Base-by-base conservation (phyloP, 2,113 vertebrate genomes). In the Centropus unirufus region DNA sequence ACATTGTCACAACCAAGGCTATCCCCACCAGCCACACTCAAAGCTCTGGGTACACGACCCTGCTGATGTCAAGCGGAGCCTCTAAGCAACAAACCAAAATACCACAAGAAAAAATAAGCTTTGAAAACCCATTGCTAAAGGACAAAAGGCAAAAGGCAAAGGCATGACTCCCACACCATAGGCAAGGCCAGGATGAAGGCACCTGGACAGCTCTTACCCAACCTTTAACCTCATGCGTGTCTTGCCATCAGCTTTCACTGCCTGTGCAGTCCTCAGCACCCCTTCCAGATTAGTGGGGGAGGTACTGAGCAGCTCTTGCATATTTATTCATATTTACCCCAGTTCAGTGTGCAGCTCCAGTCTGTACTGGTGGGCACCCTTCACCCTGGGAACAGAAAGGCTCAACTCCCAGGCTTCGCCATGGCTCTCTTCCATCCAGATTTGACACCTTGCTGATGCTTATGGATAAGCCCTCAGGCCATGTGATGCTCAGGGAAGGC, bases 291-390 rank as follows among this genome's bases (percentile, higher is more conserved):
- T 21, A 30, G 27, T 29, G 55, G 39, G 15, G 64, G 26, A 57
- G 57, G 22, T 27, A 23, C 26, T 13, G 17, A 44, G 64, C 30
- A 70, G 30, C 26, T 42, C 42, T 7, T 32, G 34, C 1, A 2
- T 11, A 32, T 16, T 76, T 55, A 49, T 32, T 70, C 0, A 0
- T 14, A 27, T 51, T 70, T 57, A 69, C 27, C 34, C 9, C 12
- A 19, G 30, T 26, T 32, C 9, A 14, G 39, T 1, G 0, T 14
- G 21, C 1, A 1, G 42, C 21, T 64, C 49, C 64, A n/a, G 34
- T 42, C 49, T 3, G 0, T 21, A 20, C 27, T 29, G 14, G 61
- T 44, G 30, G 42, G 14, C 26, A 39, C 18, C 34, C 8, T 52
- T 79, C 67, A 30, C 59, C 20, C 29, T n/a, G 20, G 32, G 44